Conservation (phyloP, 2,113 vertebrate species). For the Oceanites oceanicus region DNA sequence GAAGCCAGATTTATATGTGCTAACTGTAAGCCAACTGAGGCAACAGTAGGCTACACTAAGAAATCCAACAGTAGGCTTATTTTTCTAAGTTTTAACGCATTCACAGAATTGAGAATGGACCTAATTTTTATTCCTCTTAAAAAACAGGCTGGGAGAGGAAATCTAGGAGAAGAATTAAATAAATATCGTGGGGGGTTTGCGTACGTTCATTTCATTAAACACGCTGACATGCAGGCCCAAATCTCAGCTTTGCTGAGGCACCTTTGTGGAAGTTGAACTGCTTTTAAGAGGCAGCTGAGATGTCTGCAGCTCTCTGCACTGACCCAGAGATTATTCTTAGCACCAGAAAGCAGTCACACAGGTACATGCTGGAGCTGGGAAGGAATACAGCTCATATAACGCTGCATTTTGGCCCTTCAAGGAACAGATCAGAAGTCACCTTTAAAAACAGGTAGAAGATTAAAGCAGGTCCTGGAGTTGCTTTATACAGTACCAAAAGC, state of each 20-base stretch:
- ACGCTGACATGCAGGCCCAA: background rate
- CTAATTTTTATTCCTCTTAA: background rate
- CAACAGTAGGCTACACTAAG: background rate
- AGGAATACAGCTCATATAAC: background rate
- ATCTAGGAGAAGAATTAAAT: background rate
- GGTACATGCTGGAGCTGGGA: background rate
- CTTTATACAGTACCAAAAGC: background rate
- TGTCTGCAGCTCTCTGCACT: background rate
- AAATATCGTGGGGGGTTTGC: rapidly evolving
- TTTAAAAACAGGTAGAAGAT: background rate
- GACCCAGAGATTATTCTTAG: background rate
- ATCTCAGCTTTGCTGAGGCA: background rate
- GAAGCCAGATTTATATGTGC: background rate
- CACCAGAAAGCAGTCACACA: background rate
- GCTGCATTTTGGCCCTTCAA: background rate
- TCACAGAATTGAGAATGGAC: background rate
- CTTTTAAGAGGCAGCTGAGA: background rate
- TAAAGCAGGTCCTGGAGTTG: background rate
- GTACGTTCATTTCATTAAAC: background rate
- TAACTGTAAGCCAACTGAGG: background rate
- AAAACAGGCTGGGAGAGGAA: background rate
- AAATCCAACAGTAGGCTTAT: background rate
- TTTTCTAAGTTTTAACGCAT: background rate
- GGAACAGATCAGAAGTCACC: background rate
- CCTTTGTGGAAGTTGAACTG: background rate